Conservation (phyloP, 2,113 vertebrate genomes). For the Pedetes capensis region DNA sequence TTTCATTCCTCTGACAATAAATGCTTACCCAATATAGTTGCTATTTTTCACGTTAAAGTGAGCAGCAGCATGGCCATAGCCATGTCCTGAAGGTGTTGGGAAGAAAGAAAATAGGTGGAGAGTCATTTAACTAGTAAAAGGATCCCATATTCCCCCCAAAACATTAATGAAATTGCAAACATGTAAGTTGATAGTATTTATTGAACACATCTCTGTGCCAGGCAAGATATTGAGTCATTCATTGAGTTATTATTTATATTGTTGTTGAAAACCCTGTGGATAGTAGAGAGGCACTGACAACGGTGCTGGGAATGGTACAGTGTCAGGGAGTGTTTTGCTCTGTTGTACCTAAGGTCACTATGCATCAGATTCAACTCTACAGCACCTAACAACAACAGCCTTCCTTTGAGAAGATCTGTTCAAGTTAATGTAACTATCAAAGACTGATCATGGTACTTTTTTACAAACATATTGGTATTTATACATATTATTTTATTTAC, state of each 20-base stretch:
- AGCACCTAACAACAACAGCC: no score
- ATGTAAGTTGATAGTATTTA: background rate
- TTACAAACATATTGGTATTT: background rate
- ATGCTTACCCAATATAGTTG: background rate
- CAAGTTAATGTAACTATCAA: background rate
- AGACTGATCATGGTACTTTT: background rate
- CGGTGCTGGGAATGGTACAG: no score
- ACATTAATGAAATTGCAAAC: background rate
- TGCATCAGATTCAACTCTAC: no score
- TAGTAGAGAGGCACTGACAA: no score
- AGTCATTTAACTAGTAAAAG: background rate
- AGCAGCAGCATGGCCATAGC: background rate
- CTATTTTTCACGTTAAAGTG: background rate
- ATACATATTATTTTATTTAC: slow-evolving; percentile 1
- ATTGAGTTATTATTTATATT: background rate
- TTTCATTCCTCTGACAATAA: background rate
- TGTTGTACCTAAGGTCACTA: no score
- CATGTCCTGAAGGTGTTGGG: background rate
- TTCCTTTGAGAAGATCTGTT: background rate
- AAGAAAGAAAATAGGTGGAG: background rate
- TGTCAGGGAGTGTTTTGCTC: no score
- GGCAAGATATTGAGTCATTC: background rate
- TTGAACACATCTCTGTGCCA: background rate
- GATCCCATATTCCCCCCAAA: background rate
- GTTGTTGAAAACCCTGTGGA: no score